phyloP scores from a whole-genome alignment of 2,888 invertebrate species.

The Lomographa bimaculata region DNA sequence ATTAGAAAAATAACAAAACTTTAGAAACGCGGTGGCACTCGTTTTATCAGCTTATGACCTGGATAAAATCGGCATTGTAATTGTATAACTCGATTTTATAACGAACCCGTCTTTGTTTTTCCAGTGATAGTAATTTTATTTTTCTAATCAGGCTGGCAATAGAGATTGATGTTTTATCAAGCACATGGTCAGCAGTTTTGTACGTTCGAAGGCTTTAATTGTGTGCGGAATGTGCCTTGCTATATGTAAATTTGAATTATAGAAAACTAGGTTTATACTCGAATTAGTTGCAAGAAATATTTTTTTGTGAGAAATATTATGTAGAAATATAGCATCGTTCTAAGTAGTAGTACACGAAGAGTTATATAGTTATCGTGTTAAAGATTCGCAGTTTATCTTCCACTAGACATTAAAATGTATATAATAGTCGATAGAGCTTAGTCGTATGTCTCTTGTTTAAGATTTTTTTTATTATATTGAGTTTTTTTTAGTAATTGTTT shows the following conservation, averaged over 20 bases:
- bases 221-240: slow-evolving; percentile 85
- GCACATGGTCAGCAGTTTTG: slow-evolving; percentile 71
- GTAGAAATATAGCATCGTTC: slow-evolving; percentile 73
- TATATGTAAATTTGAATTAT: slow-evolving; percentile 73
- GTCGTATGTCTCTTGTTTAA: slow-evolving; percentile 61
- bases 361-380: slow-evolving; percentile 77
- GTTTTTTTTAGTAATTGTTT: slow-evolving; percentile 77
- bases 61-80: slow-evolving; percentile 5
- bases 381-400: slow-evolving; percentile 83
- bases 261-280: slow-evolving; percentile 79
- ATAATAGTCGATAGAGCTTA: slow-evolving; percentile 72
- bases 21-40: neutral
- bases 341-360: slow-evolving; percentile 70
- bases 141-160: slow-evolving; percentile 52
- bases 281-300: slow-evolving; percentile 82
- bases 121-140: slow-evolving; percentile 35
- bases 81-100: slow-evolving; percentile 24
- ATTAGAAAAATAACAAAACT: slow-evolving; percentile 43
- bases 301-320: slow-evolving; percentile 79
- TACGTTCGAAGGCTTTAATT: slow-evolving; percentile 74
- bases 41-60: no score
- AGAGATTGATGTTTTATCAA: slow-evolving; percentile 76
- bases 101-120: no score
- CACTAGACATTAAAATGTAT: slow-evolving; percentile 77
- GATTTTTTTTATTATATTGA: slow-evolving; percentile 61